phyloP scores from a whole-genome alignment of 1,140 invertebrate genomes.

The Hycleus phaleratus region DNA sequence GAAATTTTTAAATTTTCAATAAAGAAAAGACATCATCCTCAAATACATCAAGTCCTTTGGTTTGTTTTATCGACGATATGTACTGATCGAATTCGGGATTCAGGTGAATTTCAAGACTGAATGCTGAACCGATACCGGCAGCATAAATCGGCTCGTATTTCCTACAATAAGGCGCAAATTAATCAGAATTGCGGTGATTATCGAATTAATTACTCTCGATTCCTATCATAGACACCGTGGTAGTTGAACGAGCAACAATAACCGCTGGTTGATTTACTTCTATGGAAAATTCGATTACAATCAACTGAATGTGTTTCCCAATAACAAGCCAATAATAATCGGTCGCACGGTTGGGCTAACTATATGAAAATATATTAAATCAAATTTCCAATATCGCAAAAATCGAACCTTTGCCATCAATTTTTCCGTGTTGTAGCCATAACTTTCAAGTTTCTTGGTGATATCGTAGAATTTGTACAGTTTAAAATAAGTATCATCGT shows the following conservation, averaged over 20 bases:
- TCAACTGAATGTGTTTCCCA: conserved; percentile 7
- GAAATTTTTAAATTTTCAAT: not conserved
- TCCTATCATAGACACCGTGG: not conserved
- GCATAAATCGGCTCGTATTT: not conserved
- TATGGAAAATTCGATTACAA: conserved; percentile 5
- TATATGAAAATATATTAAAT: not conserved
- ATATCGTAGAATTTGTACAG: conserved; percentile 5
- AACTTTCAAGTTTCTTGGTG: not conserved
- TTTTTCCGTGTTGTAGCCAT: conserved; percentile 6
- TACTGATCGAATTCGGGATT: conserved; percentile 10
- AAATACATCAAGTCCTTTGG: conserved; percentile 6
- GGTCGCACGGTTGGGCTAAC: conserved; percentile 14
- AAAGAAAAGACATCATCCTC: no score
- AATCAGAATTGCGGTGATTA: not conserved
- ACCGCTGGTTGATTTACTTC: conserved; percentile 6
- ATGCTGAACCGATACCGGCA: conserved; percentile 6
- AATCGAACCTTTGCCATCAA: conserved; percentile 10
- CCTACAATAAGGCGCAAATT: not conserved
- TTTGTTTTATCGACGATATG: conserved; percentile 6
- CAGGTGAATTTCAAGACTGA: conserved; percentile 9
- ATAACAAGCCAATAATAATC: conserved; percentile 7
- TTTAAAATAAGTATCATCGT: not conserved
- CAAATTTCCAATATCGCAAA: no score
- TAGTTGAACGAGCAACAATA: conserved; percentile 17
- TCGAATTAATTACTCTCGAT: not conserved